Evolutionary conservation across 2,113 vertebrate species (phyloP), one percentile per base, ranked within the genome.

Genomic region (Entomyzon cyanotis): DNA sequence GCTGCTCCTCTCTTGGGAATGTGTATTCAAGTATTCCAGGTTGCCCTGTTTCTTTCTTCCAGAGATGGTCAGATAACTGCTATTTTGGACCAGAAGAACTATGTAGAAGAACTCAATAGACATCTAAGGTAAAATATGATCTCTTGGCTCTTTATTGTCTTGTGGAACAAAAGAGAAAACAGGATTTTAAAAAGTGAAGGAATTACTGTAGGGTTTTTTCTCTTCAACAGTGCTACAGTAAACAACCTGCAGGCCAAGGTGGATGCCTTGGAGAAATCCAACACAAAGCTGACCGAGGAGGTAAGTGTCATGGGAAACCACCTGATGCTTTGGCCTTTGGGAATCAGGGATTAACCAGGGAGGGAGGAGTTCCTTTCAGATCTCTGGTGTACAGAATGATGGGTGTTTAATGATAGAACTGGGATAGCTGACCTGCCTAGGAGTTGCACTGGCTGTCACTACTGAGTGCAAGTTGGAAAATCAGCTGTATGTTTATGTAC

Each of bases 41-140:
- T 21, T 74, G 35, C 20, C 41, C 37, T 79, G 31, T 7, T 63
- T 88, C 21, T 62, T 62, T 42, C 95, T 83, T 82, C 63, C 98
- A 98, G 99, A 23, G 99, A 99, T 87, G 99, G 99, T 52, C 99
- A 99, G 94, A 99, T 99, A 97, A 99, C 99, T 44, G 99, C 99
- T 22, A 99, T 99, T 90, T 98, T 99, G 71, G 99, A 99, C 92
- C 99, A 99, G 98, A 99, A 99, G 97, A 99, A 99, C 96, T 99
- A 99, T 24, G 99, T 99, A 28, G 99, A 99, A 96, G 99, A 99
- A 95, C 98, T 99, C 65, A 99, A 99, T 91, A 99, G 99, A 98
- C 99, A 99, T 96, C 97, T 99, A 91, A 99, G 99, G 99, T 99
- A 97, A 95, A 62, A 49, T 33, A 6, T 50, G 18, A 42, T 81